Conservation (phyloP, 1,140 invertebrate species). For the Heliconius congener region DNA sequence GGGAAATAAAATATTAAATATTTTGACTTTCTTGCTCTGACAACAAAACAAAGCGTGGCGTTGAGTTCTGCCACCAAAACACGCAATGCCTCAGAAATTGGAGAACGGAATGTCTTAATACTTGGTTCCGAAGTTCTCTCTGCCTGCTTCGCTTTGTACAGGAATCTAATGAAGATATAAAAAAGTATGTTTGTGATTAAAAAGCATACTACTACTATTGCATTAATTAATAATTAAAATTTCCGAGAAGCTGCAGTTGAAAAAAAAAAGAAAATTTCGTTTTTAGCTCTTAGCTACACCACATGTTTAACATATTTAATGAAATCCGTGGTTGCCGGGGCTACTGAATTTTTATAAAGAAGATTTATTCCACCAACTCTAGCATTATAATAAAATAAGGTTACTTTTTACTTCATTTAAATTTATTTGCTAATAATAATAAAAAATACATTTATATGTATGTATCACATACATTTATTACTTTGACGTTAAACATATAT, state of each 20-base stretch:
- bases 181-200: neutral
- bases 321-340: neutral
- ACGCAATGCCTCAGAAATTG: too few species aligned
- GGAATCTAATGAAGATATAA: too few species aligned
- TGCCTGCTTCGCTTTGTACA: too few species aligned
- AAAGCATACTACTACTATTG: neutral
- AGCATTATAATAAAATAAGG: neutral
- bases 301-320: constrained; percentile 17
- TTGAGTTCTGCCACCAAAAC: too few species aligned
- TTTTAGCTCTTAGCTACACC: neutral
- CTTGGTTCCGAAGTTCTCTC: too few species aligned
- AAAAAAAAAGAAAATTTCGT: neutral
- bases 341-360: constrained; percentile 5
- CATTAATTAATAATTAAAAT: constrained; percentile 3
- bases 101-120: too few species aligned
- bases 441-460: neutral
- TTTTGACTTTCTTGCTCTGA: too few species aligned
- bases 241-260: neutral
- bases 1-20: too few species aligned
- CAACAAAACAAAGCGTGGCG: too few species aligned
- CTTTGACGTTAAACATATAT: too few species aligned
- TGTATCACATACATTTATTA: too few species aligned
- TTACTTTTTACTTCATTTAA: neutral
- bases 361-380: neutral
- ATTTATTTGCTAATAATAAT: neutral